phyloP scores from a whole-genome alignment of 2,113 vertebrate species.

The Toxotes jaculatrix region DNA sequence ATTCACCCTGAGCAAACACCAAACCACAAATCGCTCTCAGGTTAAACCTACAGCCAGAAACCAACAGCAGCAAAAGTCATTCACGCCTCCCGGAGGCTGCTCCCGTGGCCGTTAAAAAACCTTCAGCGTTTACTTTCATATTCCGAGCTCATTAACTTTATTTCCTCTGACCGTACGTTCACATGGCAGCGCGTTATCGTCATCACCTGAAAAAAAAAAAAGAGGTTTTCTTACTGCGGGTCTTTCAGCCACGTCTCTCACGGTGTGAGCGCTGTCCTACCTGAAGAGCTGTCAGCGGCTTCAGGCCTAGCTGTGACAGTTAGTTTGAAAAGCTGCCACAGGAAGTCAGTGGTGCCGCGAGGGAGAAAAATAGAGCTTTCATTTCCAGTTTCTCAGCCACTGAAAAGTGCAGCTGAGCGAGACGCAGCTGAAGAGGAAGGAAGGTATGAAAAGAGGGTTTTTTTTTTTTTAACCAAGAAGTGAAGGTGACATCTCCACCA shows the following conservation, averaged over 20 bases:
- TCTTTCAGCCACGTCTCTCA: background rate
- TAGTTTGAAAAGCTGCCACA: slow-evolving; percentile 26
- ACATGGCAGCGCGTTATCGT: too few relatives aligned
- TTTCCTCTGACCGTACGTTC: too few relatives aligned
- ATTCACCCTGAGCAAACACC: too few relatives aligned
- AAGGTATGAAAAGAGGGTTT: background rate
- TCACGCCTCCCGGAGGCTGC: too few relatives aligned
- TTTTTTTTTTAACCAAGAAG: background rate
- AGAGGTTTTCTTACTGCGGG: background rate
- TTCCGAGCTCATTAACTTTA: too few relatives aligned
- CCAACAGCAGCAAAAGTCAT: too few relatives aligned
- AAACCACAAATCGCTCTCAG: too few relatives aligned
- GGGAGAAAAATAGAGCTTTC: background rate
- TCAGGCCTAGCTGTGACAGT: background rate
- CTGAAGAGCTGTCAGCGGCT: background rate
- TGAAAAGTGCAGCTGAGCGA: background rate
- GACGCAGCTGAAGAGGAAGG: slow-evolving; percentile 12
- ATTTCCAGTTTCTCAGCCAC: background rate
- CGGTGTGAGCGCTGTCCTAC: background rate
- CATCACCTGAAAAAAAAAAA: background rate
- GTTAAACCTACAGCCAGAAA: too few relatives aligned
- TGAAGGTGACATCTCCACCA: slow-evolving; percentile 18
- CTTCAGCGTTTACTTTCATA: too few relatives aligned
- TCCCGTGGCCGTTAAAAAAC: too few relatives aligned
- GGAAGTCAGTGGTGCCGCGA: slow-evolving; percentile 21